phyloP scores from a whole-genome alignment of 2,888 invertebrate species.

The Pachycephus smyrnensis region DNA sequence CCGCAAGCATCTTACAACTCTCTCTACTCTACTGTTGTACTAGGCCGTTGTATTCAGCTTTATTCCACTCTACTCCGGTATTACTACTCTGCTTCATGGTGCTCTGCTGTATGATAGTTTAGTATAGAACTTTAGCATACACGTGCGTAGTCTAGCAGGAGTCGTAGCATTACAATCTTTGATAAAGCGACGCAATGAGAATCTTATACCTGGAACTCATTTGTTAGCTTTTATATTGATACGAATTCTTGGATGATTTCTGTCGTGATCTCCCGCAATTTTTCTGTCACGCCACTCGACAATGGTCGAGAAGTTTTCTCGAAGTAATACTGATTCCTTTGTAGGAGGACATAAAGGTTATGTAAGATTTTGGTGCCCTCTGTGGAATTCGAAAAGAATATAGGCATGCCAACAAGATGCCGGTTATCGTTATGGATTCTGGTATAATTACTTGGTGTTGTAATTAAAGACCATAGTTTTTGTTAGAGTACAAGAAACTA shows the following conservation, averaged over 20 bases:
- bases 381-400: not conserved
- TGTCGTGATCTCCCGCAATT: no score
- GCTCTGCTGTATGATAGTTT: not conserved
- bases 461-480: slow-evolving; percentile 34
- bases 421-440: not conserved
- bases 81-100: not conserved
- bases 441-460: slow-evolving; percentile 20
- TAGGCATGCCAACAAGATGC: not conserved
- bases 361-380: not conserved
- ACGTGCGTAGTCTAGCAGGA: not conserved
- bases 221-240: no score
- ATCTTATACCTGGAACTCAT: not conserved
- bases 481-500: slow-evolving; percentile 29
- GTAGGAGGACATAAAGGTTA: not conserved
- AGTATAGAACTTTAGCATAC: not conserved
- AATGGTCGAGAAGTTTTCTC: no score
- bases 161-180: not conserved
- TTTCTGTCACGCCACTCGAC: no score
- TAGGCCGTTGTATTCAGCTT: not conserved
- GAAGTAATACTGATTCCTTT: no score
- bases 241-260: no score
- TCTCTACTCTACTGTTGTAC: no score
- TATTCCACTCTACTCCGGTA: not conserved
- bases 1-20: not conserved
- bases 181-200: not conserved